phyloP scores from a whole-genome alignment of 2,113 vertebrate genomes.

The Scalopus aquaticus region DNA sequence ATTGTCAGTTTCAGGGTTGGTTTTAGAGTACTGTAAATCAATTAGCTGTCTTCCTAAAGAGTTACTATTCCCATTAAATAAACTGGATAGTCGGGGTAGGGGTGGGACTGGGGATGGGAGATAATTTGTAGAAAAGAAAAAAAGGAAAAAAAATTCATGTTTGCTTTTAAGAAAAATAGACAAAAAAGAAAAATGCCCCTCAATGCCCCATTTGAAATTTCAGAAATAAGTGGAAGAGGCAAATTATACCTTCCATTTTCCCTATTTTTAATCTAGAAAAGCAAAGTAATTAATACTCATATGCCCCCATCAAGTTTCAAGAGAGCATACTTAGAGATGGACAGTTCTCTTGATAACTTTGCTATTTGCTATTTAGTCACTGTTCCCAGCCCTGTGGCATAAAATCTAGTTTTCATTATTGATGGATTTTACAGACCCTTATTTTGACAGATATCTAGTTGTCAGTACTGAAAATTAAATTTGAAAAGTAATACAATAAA shows the following conservation, averaged over 20 bases:
- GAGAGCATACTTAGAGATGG: background rate
- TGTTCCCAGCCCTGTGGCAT: background rate
- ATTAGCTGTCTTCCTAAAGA: constrained; percentile 77
- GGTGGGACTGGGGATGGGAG: background rate
- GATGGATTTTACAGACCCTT: constrained; percentile 13
- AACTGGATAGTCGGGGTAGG: constrained; percentile 48
- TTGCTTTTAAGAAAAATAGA: constrained; percentile 66
- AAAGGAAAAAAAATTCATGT: constrained; percentile 60
- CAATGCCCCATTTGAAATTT: constrained; percentile 36
- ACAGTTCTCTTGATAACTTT: constrained; percentile 10
- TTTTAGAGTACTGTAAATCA: constrained; percentile 78
- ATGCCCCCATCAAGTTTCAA: background rate
- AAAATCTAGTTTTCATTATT: constrained; percentile 47
- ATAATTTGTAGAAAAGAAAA: constrained; percentile 67
- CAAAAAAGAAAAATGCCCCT: constrained; percentile 9
- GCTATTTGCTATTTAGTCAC: constrained; percentile 25
- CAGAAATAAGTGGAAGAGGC: constrained; percentile 47
- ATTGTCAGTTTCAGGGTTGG: constrained; percentile 74
- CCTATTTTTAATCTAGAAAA: constrained; percentile 53
- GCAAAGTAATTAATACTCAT: constrained; percentile 44
- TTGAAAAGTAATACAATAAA: constrained; percentile 53
- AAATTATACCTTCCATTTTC: constrained; percentile 13
- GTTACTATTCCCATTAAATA: constrained; percentile 43
- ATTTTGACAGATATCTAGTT: constrained; percentile 9
- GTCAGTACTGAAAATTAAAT: constrained; percentile 55